Evolutionary conservation across 1,140 invertebrate genomes (phyloP), one percentile per base, ranked within the genome.

Genomic region (Aricia agestis): DNA sequence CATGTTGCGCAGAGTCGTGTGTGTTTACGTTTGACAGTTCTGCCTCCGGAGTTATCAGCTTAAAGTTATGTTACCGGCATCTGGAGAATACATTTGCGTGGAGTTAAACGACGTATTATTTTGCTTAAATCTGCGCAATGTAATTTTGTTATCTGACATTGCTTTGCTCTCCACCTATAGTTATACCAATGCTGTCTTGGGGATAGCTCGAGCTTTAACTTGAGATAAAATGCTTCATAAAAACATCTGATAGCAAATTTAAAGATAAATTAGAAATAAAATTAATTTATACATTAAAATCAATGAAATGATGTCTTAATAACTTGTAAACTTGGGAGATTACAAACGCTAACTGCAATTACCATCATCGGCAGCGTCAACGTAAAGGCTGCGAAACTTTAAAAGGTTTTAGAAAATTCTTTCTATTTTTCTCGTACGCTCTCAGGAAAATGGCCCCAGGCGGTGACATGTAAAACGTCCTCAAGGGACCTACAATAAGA

Each of bases 341-440:
- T 5, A 36, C 36, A 36, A 36, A 6, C 36, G 36, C 9, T 25
- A 25, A 25, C 36, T 36, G 36, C 13, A 52, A 52, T 52, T 52
- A 52, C 13, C 45, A 15, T 15, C 45, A 52, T 10, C 3, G 45
- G 13, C 45, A 52, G 19, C 17, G 59, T 25, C 19, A 25, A 19
- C 59, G 59, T 63, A 63, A 18, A 25, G 19, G 17, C 59, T 63
- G 59, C 59, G 59, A 63, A 63, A 63, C 19, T 63, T 63, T 19
- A 63, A 63, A 63, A 63, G 59, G 59, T 25, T 63, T 18, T 63
- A 63, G 59, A 63, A 63, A 19, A 63, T 63, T 63, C 59, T 63
- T 6, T 10, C 59, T 25, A 59, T 63, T 63, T 63, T 63, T 63
- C 59, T 18, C 17, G 18, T 19, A 19, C 59, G 59, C 59, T 63